phyloP scores from a whole-genome alignment of 2,113 vertebrate genomes.

The Bothrops jararaca region DNA sequence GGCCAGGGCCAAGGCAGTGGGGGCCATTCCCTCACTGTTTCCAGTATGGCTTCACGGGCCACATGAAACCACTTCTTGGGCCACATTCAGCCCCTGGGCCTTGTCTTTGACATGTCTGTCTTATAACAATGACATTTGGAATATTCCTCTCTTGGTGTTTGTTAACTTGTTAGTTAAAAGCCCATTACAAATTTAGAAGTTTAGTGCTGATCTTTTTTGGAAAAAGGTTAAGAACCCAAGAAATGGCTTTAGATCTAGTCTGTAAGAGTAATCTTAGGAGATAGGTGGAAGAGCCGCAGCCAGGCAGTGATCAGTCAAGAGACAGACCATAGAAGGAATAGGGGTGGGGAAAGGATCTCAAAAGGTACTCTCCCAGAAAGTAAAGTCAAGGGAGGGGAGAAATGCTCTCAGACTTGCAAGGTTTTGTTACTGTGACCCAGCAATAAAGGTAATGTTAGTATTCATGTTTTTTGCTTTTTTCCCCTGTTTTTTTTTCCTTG shows the following conservation, averaged over 20 bases:
- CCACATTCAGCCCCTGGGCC: too few species aligned
- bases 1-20: too few species aligned
- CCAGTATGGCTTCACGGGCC: too few species aligned
- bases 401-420: background rate
- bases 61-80: too few species aligned
- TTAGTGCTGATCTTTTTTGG: background rate
- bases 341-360: background rate
- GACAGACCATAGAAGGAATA: background rate
- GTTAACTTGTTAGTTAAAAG: background rate
- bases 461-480: background rate
- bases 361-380: background rate
- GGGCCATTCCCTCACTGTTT: too few species aligned
- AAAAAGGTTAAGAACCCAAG: background rate
- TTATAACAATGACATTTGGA: background rate
- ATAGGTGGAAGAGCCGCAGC: background rate
- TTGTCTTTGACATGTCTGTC: background rate
- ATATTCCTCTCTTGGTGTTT: background rate
- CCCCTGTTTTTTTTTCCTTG: background rate
- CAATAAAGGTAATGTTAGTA: background rate
- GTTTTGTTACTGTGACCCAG: background rate
- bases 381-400: background rate
- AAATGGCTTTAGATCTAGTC: background rate
- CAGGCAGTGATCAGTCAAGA: background rate
- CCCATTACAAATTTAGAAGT: background rate
- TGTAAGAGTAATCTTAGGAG: background rate